Conservation (phyloP, 2,888 invertebrate genomes). For the Cosmia trapezina region DNA sequence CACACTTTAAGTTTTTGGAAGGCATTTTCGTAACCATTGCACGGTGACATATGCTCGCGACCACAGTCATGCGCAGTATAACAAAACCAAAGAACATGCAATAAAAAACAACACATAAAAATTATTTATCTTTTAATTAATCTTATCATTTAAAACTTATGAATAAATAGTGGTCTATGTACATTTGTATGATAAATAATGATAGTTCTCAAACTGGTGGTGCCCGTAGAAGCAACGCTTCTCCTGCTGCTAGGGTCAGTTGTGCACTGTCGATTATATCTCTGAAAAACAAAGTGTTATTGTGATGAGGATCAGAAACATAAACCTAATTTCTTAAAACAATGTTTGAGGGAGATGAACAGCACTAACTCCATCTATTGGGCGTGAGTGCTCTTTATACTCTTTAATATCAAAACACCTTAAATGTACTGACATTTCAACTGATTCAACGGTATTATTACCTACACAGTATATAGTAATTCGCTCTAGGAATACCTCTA, state of each 20-base stretch:
- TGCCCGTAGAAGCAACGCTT: conserved; percentile 75
- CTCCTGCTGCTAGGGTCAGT: conserved; percentile 68
- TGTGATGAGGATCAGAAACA: background rate
- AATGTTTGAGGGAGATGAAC: background rate
- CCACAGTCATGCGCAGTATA: no score
- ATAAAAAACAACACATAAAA: background rate
- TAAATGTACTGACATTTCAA: no score
- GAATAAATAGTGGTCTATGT: conserved; percentile 28
- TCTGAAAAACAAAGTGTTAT: conserved; percentile 18
- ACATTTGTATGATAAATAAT: conserved; percentile 13
- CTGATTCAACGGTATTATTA: background rate
- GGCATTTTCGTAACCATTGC: no score
- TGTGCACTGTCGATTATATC: conserved; percentile 8
- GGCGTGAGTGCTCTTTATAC: background rate
- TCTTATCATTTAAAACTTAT: conserved; percentile 14
- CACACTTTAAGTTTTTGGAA: no score
- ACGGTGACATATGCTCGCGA: no score
- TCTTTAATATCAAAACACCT: background rate
- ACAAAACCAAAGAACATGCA: no score
- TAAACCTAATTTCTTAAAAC: background rate
- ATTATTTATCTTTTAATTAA: conserved; percentile 13
- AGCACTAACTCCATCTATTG: background rate
- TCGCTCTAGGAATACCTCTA: no score
- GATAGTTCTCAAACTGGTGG: conserved; percentile 57
- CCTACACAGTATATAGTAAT: no score